Percentiles rank a stretch among this genome's conserved stretches.
phyloP scores from a whole-genome alignment of 2,797 vertebrate genomes.

The Euthynnus affinis region DNA sequence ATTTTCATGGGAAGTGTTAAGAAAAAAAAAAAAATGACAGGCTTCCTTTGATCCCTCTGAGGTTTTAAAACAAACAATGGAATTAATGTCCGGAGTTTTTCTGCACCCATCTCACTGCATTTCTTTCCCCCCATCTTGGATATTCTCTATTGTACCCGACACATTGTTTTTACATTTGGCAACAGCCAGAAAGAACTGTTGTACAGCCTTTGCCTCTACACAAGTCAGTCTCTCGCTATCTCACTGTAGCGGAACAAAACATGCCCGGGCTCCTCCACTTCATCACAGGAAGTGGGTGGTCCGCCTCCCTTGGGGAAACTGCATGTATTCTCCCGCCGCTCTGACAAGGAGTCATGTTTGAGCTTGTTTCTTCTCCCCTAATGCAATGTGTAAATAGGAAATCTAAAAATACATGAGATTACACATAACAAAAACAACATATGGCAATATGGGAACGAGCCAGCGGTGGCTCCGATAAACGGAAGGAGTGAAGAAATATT shows the following conservation, averaged over 20 bases:
- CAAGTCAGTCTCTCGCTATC: background rate
- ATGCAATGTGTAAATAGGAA: background rate
- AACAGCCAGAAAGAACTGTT: background rate
- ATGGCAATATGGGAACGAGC: background rate
- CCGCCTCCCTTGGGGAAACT: background rate
- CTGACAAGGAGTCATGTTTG: background rate
- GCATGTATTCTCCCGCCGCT: background rate
- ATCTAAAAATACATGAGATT: background rate
- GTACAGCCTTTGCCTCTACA: background rate
- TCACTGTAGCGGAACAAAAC: background rate
- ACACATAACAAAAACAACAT: background rate
- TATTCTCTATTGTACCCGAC: background rate
- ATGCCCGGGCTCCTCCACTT: slow-evolving; percentile 20
- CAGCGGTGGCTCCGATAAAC: background rate
- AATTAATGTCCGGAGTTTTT: too few species aligned
- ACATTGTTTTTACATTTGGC: background rate
- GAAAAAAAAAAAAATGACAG: too few species aligned
- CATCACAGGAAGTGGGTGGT: background rate
- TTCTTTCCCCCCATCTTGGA: background rate
- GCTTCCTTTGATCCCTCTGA: too few species aligned
- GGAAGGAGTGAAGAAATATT: slow-evolving; percentile 6
- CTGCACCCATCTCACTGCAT: background rate
- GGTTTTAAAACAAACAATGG: too few species aligned
- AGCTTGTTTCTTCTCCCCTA: background rate
- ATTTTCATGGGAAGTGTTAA: too few species aligned